Conservation (phyloP, 2,113 vertebrate species). For the Heloderma charlesbogerti region DNA sequence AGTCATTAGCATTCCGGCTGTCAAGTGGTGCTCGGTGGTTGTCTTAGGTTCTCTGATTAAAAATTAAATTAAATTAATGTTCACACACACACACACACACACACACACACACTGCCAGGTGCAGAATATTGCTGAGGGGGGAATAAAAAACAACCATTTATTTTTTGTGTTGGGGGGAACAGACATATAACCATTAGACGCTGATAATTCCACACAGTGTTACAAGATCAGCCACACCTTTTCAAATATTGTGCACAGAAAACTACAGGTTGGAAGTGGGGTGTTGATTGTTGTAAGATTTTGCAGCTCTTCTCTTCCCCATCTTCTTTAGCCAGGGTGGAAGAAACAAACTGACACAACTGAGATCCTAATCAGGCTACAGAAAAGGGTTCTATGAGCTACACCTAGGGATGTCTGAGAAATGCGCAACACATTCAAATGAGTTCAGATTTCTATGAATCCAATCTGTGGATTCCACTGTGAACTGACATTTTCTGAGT, state of each 20-base stretch:
- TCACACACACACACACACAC: too few species aligned
- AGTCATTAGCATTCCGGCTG: conserved; percentile 74
- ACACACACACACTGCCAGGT: conserved; percentile 63
- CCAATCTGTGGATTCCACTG: too few species aligned
- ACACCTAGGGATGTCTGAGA: neutral
- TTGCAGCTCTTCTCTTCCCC: neutral
- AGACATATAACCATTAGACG: neutral
- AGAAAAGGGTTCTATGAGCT: conserved; percentile 21
- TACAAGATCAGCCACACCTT: neutral
- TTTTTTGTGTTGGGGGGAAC: neutral
- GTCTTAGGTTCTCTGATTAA: conserved; percentile 71
- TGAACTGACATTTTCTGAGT: too few species aligned
- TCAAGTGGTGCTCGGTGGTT: conserved; percentile 67
- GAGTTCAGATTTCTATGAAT: too few species aligned
- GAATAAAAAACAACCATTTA: neutral
- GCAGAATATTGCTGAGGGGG: neutral
- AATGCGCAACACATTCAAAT: too few species aligned
- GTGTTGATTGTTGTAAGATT: neutral
- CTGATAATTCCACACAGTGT: conserved; percentile 26
- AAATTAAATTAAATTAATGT: conserved; percentile 75
- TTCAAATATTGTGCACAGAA: neutral
- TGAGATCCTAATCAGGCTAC: neutral
- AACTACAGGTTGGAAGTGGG: conserved; percentile 18
- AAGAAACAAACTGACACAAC: neutral
- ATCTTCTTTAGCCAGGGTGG: neutral